phyloP scores from a whole-genome alignment of 2,888 invertebrate species.

The Microplitis manilae region DNA sequence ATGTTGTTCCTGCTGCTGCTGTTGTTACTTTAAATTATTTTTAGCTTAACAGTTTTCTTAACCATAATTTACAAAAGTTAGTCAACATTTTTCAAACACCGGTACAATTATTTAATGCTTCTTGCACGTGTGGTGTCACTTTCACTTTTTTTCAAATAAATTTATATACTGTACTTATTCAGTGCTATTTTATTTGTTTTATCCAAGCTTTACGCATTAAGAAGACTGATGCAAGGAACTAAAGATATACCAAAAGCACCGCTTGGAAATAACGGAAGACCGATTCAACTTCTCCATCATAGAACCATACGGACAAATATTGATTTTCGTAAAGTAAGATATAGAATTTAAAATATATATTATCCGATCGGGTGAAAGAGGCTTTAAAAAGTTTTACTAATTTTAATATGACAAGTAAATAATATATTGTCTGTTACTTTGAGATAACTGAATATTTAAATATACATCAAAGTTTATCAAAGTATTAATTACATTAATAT shows the following conservation, averaged over 20 bases:
- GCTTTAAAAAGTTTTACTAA: no score
- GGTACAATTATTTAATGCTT: not conserved
- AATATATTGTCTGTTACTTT: no score
- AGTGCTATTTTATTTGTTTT: not conserved
- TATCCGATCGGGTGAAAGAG: no score
- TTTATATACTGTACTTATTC: not conserved
- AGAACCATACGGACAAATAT: conserved; percentile 97
- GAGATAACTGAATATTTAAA: no score
- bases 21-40: conserved; percentile 1
- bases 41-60: not conserved
- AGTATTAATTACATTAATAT: no score
- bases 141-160: not conserved
- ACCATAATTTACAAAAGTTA: conserved; percentile 1
- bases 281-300: conserved; percentile 92
- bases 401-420: no score
- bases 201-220: conserved; percentile 83
- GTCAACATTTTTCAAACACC: conserved; percentile 8
- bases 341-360: not conserved
- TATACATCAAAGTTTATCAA: no score
- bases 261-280: conserved; percentile 94
- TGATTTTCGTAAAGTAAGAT: conserved; percentile 84
- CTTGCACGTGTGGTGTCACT: not conserved
- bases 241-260: conserved; percentile 90
- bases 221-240: conserved; percentile 92
- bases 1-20: not conserved